A percentile compares a stretch with the other conserved stretches of the same genome.
Evolutionary conservation across 2,888 invertebrate species (phyloP).

Genomic region (Petrophora chlorosata): DNA sequence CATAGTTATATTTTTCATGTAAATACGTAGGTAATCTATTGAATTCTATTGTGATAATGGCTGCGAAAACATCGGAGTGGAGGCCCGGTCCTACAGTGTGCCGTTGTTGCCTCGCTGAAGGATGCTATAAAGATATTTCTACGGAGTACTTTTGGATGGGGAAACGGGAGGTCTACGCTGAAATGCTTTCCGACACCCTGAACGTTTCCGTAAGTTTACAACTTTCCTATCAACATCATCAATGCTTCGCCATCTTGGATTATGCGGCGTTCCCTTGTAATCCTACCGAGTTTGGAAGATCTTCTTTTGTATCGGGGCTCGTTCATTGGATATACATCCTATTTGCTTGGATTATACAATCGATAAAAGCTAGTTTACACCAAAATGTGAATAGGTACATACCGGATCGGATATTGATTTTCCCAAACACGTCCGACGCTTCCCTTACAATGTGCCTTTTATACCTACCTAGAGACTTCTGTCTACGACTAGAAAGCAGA

Average conservation of each 20-base stretch:
- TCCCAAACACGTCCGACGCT: too few species aligned
- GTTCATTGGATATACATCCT: slow-evolving; percentile 23
- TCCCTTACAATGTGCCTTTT: too few species aligned
- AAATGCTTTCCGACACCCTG: slow-evolving; percentile 72
- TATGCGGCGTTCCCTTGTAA: slow-evolving; percentile 41
- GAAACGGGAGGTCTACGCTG: slow-evolving; percentile 74
- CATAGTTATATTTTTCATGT: slow-evolving; percentile 51
- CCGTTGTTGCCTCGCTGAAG: slow-evolving; percentile 74
- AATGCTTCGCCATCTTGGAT: slow-evolving; percentile 31
- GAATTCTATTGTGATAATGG: slow-evolving; percentile 64
- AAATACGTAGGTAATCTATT: slow-evolving; percentile 47
- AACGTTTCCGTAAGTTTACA: slow-evolving; percentile 64
- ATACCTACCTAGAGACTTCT: too few species aligned
- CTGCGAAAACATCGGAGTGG: slow-evolving; percentile 68
- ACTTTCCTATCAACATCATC: slow-evolving; percentile 6
- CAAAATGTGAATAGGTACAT: too few species aligned
- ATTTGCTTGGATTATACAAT: slow-evolving; percentile 51
- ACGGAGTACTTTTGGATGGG: slow-evolving; percentile 82
- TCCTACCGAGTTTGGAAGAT: slow-evolving; percentile 42
- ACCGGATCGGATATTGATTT: too few species aligned
- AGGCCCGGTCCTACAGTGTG: slow-evolving; percentile 75
- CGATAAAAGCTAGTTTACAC: slow-evolving; percentile 31
- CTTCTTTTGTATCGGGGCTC: slow-evolving; percentile 26
- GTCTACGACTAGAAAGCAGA: too few species aligned
- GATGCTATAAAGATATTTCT: slow-evolving; percentile 78